Percentiles rank a stretch among this genome's conserved stretches.
These are phyloP conservation scores for Hecatera dysodea DNA, from an alignment of 2,888 invertebrate species.

Conservation along the genomic window DNA sequence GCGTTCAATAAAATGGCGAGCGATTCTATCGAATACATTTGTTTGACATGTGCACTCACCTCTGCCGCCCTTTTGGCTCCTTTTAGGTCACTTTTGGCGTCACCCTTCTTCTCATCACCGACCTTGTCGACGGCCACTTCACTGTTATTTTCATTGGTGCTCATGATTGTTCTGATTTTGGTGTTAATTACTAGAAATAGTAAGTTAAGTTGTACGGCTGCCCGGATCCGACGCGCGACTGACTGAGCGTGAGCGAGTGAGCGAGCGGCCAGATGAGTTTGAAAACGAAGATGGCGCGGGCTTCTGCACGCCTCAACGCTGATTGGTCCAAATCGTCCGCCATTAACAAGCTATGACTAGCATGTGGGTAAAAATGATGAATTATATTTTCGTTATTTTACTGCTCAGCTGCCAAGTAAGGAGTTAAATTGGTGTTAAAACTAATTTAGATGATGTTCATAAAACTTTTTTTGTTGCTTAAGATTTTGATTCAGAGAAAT, in stretches of 20 bases:
- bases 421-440: conserved; percentile 72
- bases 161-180: conserved; percentile 89
- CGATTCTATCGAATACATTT: conserved; percentile 86
- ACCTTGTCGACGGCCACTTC: conserved; percentile 96
- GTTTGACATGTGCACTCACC: conserved; percentile 93
- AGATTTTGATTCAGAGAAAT: conserved; percentile 58
- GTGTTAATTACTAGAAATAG: conserved; percentile 82
- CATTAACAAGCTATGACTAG: conserved; percentile 83
- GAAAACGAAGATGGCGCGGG: conserved; percentile 96
- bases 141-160: conserved; percentile 94
- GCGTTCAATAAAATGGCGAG: conserved; percentile 90
- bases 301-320: conserved; percentile 81
- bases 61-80: conserved; percentile 97
- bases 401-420: conserved; percentile 27
- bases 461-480: conserved; percentile 17
- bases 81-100: conserved; percentile 95
- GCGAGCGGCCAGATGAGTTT: conserved; percentile 92
- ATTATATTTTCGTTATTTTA: conserved; percentile 64
- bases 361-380: conserved; percentile 80
- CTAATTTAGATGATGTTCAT: conserved; percentile 41
- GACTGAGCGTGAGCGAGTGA: conserved; percentile 89
- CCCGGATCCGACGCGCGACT: conserved; percentile 91
- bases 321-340: conserved; percentile 84
- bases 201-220: conserved; percentile 87
- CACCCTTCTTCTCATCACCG: conserved; percentile 93